A percentile compares a stretch with the other conserved stretches of the same genome.
Conservation (phyloP, 2,888 invertebrate species). For the Meganola albula region DNA sequence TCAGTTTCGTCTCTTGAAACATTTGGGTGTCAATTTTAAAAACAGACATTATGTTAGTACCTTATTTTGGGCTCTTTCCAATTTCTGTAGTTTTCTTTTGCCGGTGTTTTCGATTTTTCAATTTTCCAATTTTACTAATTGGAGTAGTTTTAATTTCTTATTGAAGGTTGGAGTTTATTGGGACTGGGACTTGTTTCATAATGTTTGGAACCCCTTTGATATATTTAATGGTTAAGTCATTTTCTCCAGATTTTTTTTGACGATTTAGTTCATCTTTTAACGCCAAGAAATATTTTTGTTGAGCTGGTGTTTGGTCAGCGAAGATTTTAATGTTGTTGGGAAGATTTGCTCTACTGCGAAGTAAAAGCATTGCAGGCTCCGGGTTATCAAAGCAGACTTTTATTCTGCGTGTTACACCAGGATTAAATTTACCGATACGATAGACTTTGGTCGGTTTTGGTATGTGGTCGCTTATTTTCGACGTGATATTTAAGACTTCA, state of each 20-base stretch:
- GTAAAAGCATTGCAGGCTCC: slow-evolving; percentile 1
- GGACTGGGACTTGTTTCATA: not conserved
- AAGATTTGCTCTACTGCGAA: slow-evolving; percentile 3
- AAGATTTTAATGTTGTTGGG: slow-evolving; percentile 4
- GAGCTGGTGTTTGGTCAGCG: slow-evolving; percentile 4
- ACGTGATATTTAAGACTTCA: slow-evolving; percentile 1
- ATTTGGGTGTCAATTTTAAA: not conserved
- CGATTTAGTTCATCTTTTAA: slow-evolving; percentile 6
- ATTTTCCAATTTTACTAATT: too few relatives aligned
- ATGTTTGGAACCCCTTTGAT: slow-evolving; percentile 5
- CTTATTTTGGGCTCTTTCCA: slow-evolving; percentile 5
- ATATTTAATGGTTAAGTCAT: slow-evolving; percentile 5
- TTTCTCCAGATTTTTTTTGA: slow-evolving; percentile 5
- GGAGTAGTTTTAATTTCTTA: not conserved
- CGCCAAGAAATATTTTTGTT: slow-evolving; percentile 4
- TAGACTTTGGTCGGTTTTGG: slow-evolving; percentile 4
- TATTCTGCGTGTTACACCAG: slow-evolving; percentile 4
- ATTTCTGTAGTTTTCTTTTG: slow-evolving; percentile 6
- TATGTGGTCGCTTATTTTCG: not conserved
- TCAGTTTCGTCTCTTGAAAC: slow-evolving; percentile 1
- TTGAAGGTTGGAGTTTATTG: slow-evolving; percentile 7
- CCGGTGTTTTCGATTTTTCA: too few relatives aligned
- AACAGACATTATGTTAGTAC: not conserved
- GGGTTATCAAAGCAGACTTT: slow-evolving; percentile 5
- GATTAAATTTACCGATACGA: slow-evolving; percentile 6